phyloP scores from a whole-genome alignment of 2,113 vertebrate genomes.

The Bos indicus region DNA sequence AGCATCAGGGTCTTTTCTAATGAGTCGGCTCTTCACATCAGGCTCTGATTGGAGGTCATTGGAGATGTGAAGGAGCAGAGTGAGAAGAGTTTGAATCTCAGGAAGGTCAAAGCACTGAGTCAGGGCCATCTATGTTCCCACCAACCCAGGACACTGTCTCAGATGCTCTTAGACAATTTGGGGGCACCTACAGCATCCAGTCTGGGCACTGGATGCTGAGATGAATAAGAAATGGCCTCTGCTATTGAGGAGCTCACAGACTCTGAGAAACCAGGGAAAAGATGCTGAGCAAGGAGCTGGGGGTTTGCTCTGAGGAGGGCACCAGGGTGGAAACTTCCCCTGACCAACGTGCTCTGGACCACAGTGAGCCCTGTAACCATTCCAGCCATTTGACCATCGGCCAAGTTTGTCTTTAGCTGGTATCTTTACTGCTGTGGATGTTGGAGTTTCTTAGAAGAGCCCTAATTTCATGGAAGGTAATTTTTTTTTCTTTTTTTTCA shows the following conservation, averaged over 20 bases:
- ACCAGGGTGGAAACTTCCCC: accelerated
- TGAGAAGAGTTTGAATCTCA: neutral
- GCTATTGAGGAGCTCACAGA: neutral
- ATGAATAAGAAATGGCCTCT: neutral
- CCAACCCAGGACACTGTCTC: neutral
- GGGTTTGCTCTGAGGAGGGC: neutral
- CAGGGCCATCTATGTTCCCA: neutral
- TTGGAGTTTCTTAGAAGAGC: neutral
- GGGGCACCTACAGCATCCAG: neutral
- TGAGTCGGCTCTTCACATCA: accelerated
- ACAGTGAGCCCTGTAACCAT: too few relatives aligned
- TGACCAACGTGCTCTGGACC: neutral
- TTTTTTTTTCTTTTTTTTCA: neutral
- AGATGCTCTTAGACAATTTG: neutral
- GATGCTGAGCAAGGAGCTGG: neutral
- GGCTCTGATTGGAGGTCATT: neutral
- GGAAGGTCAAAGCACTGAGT: neutral
- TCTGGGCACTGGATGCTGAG: neutral
- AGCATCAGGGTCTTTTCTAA: neutral
- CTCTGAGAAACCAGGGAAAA: neutral
- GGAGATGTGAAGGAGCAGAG: neutral
- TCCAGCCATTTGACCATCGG: neutral
- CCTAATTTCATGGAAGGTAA: too few relatives aligned
- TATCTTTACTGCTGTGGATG: neutral
- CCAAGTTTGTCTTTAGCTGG: too few relatives aligned